phyloP scores from a whole-genome alignment of 2,888 invertebrate species.

The Mantis religiosa region DNA sequence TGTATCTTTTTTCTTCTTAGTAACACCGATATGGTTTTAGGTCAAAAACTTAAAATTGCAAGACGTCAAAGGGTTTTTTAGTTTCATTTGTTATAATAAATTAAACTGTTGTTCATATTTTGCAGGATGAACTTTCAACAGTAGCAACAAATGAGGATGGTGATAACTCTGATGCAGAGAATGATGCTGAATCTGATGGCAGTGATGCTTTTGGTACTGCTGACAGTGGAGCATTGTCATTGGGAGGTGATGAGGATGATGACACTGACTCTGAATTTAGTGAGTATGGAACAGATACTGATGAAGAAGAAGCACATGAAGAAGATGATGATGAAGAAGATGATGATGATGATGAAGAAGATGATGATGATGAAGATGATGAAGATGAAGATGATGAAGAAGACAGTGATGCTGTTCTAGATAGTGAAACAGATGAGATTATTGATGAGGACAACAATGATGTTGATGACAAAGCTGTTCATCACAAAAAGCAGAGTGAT shows the following conservation, averaged over 20 bases:
- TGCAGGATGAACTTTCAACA: constrained; percentile 17
- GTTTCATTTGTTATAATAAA: no score
- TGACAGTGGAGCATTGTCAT: constrained; percentile 34
- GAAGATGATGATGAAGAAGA: constrained; percentile 20
- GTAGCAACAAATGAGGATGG: constrained; percentile 39
- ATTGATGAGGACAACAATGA: constrained; percentile 31
- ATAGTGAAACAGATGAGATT: constrained; percentile 21
- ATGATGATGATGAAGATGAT: constrained; percentile 11
- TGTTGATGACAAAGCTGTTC: background rate
- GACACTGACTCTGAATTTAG: constrained; percentile 28
- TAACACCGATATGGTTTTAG: no score
- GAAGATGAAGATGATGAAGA: background rate
- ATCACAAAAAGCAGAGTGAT: background rate
- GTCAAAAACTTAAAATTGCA: no score
- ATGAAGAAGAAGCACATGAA: constrained; percentile 12
- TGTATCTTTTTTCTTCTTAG: no score
- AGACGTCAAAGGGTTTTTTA: no score
- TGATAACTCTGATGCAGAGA: constrained; percentile 48
- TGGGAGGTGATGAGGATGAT: constrained; percentile 21
- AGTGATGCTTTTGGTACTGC: constrained; percentile 37
- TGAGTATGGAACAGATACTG: constrained; percentile 23
- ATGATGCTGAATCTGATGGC: constrained; percentile 38
- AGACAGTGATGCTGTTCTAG: background rate
- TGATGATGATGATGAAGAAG: constrained; percentile 33
- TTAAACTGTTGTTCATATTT: background rate